A percentile compares a stretch with the other conserved stretches of the same genome.
These are phyloP conservation scores for Enteromius viviparus DNA, from an alignment of 2,797 vertebrate genomes.

Conservation along the genomic window DNA sequence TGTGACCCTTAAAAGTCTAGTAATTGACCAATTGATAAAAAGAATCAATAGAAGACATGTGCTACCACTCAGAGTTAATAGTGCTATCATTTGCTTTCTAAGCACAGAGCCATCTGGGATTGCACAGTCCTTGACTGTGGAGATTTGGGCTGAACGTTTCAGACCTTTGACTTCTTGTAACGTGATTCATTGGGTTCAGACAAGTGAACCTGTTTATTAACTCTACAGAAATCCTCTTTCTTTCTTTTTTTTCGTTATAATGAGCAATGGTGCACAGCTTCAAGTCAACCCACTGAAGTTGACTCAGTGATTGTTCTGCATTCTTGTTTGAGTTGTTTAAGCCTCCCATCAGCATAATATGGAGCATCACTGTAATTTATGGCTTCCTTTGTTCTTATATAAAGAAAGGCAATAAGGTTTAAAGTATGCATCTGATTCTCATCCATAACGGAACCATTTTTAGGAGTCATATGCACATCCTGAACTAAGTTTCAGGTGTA, in stretches of 20 bases:
- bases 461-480: neutral
- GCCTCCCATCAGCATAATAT: slow-evolving; percentile 27
- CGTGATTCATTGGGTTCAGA: slow-evolving; percentile 50
- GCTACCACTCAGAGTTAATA: slow-evolving; percentile 58
- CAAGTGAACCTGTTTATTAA: slow-evolving; percentile 22
- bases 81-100: slow-evolving; percentile 53
- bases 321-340: slow-evolving; percentile 22
- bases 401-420: slow-evolving; percentile 27
- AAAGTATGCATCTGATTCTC: neutral
- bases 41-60: slow-evolving; percentile 72
- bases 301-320: slow-evolving; percentile 30
- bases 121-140: slow-evolving; percentile 51
- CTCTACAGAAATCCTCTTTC: slow-evolving; percentile 26
- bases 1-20: slow-evolving; percentile 56
- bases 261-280: slow-evolving; percentile 3
- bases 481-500: slow-evolving; percentile 13
- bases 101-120: slow-evolving; percentile 60
- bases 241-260: slow-evolving; percentile 2
- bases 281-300: neutral
- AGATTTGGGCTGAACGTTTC: slow-evolving; percentile 46
- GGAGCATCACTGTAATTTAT: slow-evolving; percentile 30
- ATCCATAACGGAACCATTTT: neutral
- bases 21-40: slow-evolving; percentile 60
- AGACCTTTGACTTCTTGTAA: slow-evolving; percentile 53
- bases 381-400: slow-evolving; percentile 7